These are phyloP conservation scores for Musca domestica DNA, from an alignment of 1,140 invertebrate genomes.

Conservation along the genomic window DNA sequence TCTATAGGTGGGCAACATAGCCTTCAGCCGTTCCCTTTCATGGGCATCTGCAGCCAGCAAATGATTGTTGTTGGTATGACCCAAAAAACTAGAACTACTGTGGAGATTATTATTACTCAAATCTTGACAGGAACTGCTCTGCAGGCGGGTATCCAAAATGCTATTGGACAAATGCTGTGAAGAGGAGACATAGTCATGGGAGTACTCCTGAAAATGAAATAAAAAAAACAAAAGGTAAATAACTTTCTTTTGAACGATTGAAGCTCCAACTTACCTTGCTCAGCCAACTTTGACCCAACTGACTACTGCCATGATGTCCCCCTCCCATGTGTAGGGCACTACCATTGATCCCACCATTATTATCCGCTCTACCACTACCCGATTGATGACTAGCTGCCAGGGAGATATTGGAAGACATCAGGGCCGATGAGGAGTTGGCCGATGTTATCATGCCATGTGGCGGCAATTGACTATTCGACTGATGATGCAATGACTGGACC, in stretches of 20 bases:
- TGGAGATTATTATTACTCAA: slow-evolving; percentile 58
- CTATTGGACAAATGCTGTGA: slow-evolving; percentile 28
- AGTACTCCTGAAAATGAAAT: slow-evolving; percentile 24
- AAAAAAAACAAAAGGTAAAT: not conserved
- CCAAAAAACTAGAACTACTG: slow-evolving; percentile 43
- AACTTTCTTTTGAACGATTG: too few relatives aligned
- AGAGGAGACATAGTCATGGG: slow-evolving; percentile 26
- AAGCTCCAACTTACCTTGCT: slow-evolving; percentile 25
- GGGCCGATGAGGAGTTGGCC: slow-evolving; percentile 19
- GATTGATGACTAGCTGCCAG: slow-evolving; percentile 45
- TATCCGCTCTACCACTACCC: slow-evolving; percentile 25
- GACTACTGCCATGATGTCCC: slow-evolving; percentile 17
- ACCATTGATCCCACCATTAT: not conserved
- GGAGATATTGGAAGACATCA: slow-evolving; percentile 47
- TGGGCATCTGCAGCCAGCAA: slow-evolving; percentile 31
- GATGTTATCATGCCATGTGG: slow-evolving; percentile 23
- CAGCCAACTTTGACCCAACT: slow-evolving; percentile 25
- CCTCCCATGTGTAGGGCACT: slow-evolving; percentile 2
- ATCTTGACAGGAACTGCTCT: slow-evolving; percentile 70
- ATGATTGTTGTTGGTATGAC: slow-evolving; percentile 36
- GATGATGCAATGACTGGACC: slow-evolving; percentile 33
- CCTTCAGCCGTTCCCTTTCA: slow-evolving; percentile 55
- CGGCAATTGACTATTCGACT: slow-evolving; percentile 24
- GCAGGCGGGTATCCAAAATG: slow-evolving; percentile 47
- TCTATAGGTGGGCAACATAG: slow-evolving; percentile 83